Base-by-base conservation (phyloP, 2,113 vertebrate genomes). In the Pyrgilauda ruficollis region DNA sequence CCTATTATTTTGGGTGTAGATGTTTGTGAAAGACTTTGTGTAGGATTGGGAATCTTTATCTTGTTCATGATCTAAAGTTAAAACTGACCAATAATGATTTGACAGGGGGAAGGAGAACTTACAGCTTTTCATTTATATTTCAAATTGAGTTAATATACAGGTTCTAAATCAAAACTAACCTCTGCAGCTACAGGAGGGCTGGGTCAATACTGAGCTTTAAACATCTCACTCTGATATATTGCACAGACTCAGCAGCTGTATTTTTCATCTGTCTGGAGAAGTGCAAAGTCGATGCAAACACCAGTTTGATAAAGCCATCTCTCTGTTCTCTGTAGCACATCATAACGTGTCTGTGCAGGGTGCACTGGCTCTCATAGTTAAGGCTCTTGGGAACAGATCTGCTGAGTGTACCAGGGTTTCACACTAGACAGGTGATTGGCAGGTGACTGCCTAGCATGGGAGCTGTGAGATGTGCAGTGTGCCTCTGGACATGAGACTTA, bases 341-440 rank as follows among this genome's bases (percentile, higher is more conserved):
- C 95, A 92, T 84, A 98, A 98, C 83, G 95, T 98, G 98, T 97
- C 98, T 76, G 97, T 98, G 97, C 98, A 99, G 84, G 98, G 98
- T 89, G 98, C 97, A n/a, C 87, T 98, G 97, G 94, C 97, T 91
- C 96, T 98, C 67, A 61, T 97, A 68, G 94, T 92, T 63, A 91
- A 97, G 26, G 98, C 98, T 96, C 97, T 98, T 87, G 94, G 97
- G 78, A 98, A 93, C 13, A 55, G 96, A n/a, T 96, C 96, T 12
- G n/a, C 97, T 70, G 97, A 97, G 61, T 89, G 78, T 11, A 82
- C 96, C 28, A 97, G 98, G 49, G 81, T 97, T 44, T 98, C 98
- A 58, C 97, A 95, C 20, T 95, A 96, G 96, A 97, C 98, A 26
- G 97, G 98, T 14, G 97, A 98, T 92, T 98, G 95, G 97, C 96